These are phyloP conservation scores for Amphiura filiformis DNA, from an alignment of 35 echinoderm and acorn worm genomes.

Conservation along the genomic window DNA sequence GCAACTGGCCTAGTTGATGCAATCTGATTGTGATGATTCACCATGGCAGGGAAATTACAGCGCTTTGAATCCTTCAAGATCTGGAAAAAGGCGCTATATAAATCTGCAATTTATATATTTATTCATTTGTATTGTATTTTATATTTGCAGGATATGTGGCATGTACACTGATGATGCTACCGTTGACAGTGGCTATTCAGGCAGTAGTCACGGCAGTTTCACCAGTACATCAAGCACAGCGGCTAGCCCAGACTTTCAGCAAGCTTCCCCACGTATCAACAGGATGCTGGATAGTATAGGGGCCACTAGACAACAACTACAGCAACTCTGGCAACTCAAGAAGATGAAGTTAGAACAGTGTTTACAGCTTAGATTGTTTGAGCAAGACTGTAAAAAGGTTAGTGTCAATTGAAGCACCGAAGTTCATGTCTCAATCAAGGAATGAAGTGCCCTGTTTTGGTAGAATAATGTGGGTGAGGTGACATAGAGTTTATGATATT, in stretches of 20 bases:
- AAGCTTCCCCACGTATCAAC: constrained; percentile 61
- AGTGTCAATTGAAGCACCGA: no score
- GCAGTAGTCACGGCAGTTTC: constrained; percentile 76
- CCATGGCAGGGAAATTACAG: no score
- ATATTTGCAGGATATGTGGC: constrained; percentile 72
- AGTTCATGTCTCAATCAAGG: no score
- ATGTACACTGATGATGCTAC: constrained; percentile 50
- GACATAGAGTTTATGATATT: no score
- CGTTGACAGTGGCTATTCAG: constrained; percentile 79
- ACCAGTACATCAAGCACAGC: constrained; percentile 64
- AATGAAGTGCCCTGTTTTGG: no score
- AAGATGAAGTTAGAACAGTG: constrained; percentile 86
- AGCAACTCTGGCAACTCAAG: constrained; percentile 78
- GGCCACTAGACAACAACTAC: constrained; percentile 59
- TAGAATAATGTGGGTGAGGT: no score
- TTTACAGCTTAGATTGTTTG: constrained; percentile 84
- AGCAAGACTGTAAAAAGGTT: constrained; percentile 92
- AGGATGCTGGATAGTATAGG: constrained; percentile 74
- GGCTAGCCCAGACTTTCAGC: constrained; percentile 82
- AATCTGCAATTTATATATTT: no score
- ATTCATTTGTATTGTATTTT: no score
- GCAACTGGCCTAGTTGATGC: no score
- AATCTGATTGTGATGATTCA: no score
- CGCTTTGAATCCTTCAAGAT: no score
- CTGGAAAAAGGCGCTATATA: no score